Base-by-base conservation (phyloP, 2,113 vertebrate species). In the Amphiprion ocellaris region DNA sequence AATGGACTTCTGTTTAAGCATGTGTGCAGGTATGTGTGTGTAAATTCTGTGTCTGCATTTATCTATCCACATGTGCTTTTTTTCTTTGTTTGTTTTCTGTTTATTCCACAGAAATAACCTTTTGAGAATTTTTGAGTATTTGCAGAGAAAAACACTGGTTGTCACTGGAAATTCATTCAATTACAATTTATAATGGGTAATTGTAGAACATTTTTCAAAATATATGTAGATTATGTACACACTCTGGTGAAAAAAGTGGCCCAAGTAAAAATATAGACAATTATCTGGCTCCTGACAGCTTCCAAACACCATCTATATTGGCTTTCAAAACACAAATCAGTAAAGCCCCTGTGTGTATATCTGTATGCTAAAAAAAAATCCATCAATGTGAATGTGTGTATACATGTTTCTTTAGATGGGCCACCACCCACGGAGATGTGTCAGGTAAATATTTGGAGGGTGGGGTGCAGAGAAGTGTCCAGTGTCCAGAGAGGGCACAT, bases 381-480 rank as follows among this genome's bases (percentile, higher is more conserved):
- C 74, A 85, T 92, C 84, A 90, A 59, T 83, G 81, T 84, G 89
- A 85, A 84, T 85, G 77, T 87, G 84, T 86, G 82, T 89, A 72
- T 85, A 79, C 58, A 74, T 85, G 90, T 91, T 85, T 85, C 78
- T 83, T 88, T 88, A 80, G 87, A 91, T 85, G 70, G 74, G 62
- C 68, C 80, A 77, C 95, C 95, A 94, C 95, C 95, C 95, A 95
- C 85, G 82, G 90, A 89, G 94, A 89, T 77, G 2, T 77, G 89
- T 94, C 93, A 93, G 90, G 91, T 93, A 92, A 92, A 93, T 92
- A 91, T 90, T 93, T 91, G 84, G 81, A 69, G 82, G 79, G 72
- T 7, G 79, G 58, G 17, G 73, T 17, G 26, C 60, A 82, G 50
- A 88, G 89, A 88, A 90, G 91, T 83, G 91, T 90, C 90, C 83